These are phyloP conservation scores for Amblyteles armatorius DNA, from an alignment of 2,888 invertebrate genomes.

Conservation along the genomic window DNA sequence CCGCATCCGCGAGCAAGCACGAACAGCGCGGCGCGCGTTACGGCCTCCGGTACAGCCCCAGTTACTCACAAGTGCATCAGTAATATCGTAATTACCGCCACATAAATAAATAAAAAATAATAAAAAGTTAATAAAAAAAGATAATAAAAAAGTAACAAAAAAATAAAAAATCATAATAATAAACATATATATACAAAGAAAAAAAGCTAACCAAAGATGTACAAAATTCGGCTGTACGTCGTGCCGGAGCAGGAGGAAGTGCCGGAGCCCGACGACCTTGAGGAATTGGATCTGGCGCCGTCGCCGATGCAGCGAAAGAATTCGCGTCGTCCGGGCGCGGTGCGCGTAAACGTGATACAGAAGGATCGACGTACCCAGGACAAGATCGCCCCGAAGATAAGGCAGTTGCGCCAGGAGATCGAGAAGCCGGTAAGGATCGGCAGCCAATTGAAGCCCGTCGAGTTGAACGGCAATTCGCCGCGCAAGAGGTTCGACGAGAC, in stretches of 20 bases:
- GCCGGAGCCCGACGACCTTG: constrained; percentile 69
- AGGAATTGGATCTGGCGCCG: constrained; percentile 69
- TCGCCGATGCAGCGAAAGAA: constrained; percentile 73
- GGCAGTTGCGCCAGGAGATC: constrained; percentile 69
- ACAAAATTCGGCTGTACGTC: constrained; percentile 77
- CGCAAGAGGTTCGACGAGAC: constrained; percentile 52
- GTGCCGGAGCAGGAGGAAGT: constrained; percentile 76
- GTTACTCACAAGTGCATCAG: constrained; percentile 1
- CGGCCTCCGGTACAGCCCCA: neutral
- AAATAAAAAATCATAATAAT: neutral
- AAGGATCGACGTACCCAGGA: constrained; percentile 70
- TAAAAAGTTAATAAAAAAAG: neutral
- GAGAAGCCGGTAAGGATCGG: constrained; percentile 46
- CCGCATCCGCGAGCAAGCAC: neutral
- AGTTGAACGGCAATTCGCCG: constrained; percentile 56
- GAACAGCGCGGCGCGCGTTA: neutral
- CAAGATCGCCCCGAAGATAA: constrained; percentile 65
- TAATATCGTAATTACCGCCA: neutral
- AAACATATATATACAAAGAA: neutral
- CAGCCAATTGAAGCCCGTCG: constrained; percentile 32
- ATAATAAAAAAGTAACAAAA: neutral
- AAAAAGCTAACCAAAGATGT: constrained; percentile 68
- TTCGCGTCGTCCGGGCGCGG: constrained; percentile 73
- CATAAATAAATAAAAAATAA: neutral
- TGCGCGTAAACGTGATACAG: constrained; percentile 71